These are phyloP conservation scores for Hypsibius dujardini DNA, from an alignment of 1,140 invertebrate species.

Conservation along the genomic window DNA sequence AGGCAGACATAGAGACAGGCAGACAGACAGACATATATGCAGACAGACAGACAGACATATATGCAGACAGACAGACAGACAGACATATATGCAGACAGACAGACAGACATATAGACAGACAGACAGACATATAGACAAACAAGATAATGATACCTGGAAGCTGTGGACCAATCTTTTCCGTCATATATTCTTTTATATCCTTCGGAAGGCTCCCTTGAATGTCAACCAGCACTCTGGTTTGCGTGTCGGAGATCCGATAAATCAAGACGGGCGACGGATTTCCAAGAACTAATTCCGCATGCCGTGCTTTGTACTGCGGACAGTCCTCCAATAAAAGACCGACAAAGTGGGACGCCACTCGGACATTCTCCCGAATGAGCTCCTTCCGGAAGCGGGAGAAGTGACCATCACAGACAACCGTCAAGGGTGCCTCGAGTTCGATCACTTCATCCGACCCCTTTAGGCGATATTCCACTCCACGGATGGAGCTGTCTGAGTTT, in stretches of 20 bases:
- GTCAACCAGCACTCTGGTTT: slow-evolving; percentile 28
- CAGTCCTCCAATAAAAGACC: slow-evolving; percentile 28
- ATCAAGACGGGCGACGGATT: slow-evolving; percentile 27
- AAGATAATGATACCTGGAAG: slow-evolving; percentile 26
- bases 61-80: too few relatives aligned
- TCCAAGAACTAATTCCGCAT: slow-evolving; percentile 28
- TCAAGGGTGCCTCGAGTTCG: slow-evolving; percentile 27
- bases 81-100: too few relatives aligned
- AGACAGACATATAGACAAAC: too few relatives aligned
- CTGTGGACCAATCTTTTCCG: slow-evolving; percentile 26
- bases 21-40: too few relatives aligned
- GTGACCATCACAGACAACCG: slow-evolving; percentile 29
- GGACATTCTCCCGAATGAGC: slow-evolving; percentile 26
- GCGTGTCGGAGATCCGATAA: slow-evolving; percentile 27
- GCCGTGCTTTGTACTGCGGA: slow-evolving; percentile 26
- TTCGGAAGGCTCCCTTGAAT: slow-evolving; percentile 26
- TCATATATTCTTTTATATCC: slow-evolving; percentile 26
- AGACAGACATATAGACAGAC: too few relatives aligned
- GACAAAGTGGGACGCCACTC: slow-evolving; percentile 28
- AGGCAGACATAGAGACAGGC: too few relatives aligned
- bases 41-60: too few relatives aligned
- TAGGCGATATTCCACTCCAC: slow-evolving; percentile 26
- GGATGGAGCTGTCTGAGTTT: slow-evolving; percentile 25
- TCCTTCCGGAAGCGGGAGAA: slow-evolving; percentile 30
- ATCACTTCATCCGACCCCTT: slow-evolving; percentile 24